Evolutionary conservation across 1,140 invertebrate genomes (phyloP).

Genomic region (Daktulosphaira vitifoliae): DNA sequence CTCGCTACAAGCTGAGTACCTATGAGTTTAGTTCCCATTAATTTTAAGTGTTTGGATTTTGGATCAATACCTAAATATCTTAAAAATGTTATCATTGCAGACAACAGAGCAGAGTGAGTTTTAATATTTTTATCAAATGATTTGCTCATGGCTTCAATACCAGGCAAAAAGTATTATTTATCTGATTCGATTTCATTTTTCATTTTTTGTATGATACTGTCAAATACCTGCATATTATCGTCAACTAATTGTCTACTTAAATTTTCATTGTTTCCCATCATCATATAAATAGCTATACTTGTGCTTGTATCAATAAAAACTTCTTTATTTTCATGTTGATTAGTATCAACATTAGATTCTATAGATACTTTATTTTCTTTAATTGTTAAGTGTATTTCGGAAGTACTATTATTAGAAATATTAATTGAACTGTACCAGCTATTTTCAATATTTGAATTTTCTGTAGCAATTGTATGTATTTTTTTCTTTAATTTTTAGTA

Average conservation of each 20-base stretch:
- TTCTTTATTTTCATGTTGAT: neutral
- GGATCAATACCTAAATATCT: neutral
- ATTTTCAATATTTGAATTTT: neutral
- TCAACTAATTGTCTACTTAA: no score
- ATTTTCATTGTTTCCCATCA: no score
- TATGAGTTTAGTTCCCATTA: neutral
- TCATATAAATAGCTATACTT: no score
- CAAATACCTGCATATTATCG: no score
- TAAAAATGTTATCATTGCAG: neutral
- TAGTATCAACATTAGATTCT: neutral
- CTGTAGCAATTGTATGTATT: neutral
- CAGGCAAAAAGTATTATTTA: neutral
- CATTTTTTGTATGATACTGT: constrained; percentile 6
- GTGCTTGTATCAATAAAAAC: no score
- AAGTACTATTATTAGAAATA: no score
- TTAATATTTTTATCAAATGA: neutral
- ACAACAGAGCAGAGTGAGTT: neutral
- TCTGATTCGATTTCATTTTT: neutral
- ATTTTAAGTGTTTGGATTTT: neutral
- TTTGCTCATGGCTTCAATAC: neutral
- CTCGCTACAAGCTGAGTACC: neutral
- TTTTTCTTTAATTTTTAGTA: neutral
- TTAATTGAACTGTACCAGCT: neutral
- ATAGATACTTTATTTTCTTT: neutral
- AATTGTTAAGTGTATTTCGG: no score